Percentiles rank a stretch among this genome's conserved stretches.
phyloP scores from a whole-genome alignment of 92 coral and sea anemone species.

The Palythoa heliodiscus region DNA sequence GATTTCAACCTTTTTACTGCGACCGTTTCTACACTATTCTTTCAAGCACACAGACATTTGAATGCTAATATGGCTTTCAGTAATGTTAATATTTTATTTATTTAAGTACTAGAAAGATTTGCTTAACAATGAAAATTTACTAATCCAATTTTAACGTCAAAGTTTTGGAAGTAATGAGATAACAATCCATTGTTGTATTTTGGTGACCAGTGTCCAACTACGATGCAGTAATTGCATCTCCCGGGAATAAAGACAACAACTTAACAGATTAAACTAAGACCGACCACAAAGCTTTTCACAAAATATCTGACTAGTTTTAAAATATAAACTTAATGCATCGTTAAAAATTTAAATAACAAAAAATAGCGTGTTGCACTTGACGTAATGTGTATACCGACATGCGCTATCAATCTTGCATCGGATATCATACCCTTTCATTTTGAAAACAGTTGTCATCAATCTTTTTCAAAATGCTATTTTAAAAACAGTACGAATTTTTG shows the following conservation, averaged over 20 bases:
- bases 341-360: not conserved
- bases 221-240: not conserved
- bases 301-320: conserved; percentile 7
- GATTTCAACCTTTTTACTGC: not conserved
- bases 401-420: too few species aligned
- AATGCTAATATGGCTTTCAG: not conserved
- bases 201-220: conserved; percentile 6
- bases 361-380: not conserved
- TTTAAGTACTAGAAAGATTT: conserved; percentile 38
- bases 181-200: not conserved
- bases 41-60: not conserved
- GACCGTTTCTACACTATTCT: not conserved
- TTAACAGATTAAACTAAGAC: conserved; percentile 1
- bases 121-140: conserved; percentile 34
- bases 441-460: too few species aligned
- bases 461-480: too few species aligned
- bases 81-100: conserved; percentile 42
- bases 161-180: conserved; percentile 10
- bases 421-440: too few species aligned
- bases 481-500: too few species aligned
- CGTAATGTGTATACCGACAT: too few species aligned
- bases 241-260: not conserved
- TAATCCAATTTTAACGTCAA: conserved; percentile 41
- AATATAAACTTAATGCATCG: not conserved
- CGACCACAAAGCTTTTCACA: not conserved